phyloP scores from a whole-genome alignment of 2,797 vertebrate genomes.

The Gobionotothen gibberifrons region DNA sequence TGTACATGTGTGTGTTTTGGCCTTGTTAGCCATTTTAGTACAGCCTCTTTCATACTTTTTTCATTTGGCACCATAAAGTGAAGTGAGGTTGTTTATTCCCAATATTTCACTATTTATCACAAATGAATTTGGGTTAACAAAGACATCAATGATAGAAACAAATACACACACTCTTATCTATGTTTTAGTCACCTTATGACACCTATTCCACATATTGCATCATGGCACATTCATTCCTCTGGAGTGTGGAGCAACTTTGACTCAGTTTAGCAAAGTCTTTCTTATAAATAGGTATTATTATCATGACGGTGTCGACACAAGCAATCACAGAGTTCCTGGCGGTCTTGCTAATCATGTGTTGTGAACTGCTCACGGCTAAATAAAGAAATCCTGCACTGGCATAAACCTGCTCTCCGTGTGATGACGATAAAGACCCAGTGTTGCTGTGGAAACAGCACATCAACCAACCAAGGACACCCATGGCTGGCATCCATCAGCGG shows the following conservation, averaged over 20 bases:
- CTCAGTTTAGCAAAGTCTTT: constrained; percentile 1
- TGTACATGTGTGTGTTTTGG: not conserved
- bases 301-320: too few species aligned
- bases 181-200: not conserved
- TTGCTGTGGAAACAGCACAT: constrained; percentile 72
- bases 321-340: not conserved
- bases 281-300: constrained; percentile 14
- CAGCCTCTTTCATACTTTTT: not conserved
- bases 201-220: not conserved
- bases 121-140: too few species aligned
- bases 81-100: not conserved
- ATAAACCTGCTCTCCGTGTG: constrained; percentile 35
- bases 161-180: too few species aligned
- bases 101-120: too few species aligned
- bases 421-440: constrained; percentile 55
- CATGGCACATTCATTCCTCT: not conserved
- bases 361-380: constrained; percentile 48
- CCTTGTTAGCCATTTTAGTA: not conserved
- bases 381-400: constrained; percentile 55
- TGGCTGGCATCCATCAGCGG: constrained; percentile 50
- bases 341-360: constrained; percentile 13
- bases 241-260: not conserved
- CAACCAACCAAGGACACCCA: constrained; percentile 67
- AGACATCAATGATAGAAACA: too few species aligned
- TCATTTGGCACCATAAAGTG: not conserved